These are phyloP conservation scores for Thrips palmi DNA, from an alignment of 1,140 invertebrate species.

Conservation along the genomic window DNA sequence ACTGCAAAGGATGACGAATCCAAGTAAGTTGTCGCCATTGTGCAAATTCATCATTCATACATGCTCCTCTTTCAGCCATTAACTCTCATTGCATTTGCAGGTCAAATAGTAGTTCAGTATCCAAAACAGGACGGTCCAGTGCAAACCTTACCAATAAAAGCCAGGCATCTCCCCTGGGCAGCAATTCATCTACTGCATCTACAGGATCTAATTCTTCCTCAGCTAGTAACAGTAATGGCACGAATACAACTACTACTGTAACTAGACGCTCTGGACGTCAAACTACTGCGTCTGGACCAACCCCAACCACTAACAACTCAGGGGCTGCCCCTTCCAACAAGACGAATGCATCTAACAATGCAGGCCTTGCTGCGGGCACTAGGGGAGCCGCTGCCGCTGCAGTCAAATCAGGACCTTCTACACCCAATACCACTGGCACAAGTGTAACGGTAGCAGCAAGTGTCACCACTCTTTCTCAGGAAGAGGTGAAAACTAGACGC, in stretches of 20 bases:
- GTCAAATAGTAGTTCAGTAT: no score
- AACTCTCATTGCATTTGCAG: background rate
- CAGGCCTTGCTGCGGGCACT: no score
- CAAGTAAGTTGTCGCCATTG: background rate
- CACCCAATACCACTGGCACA: conserved; percentile 12
- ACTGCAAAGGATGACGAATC: conserved; percentile 10
- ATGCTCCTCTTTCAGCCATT: background rate
- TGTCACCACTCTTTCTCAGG: background rate
- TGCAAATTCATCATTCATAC: background rate
- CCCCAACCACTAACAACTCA: conserved; percentile 15
- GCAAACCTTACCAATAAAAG: no score
- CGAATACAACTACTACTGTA: conserved; percentile 1
- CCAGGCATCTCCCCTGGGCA: no score
- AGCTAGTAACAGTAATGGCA: conserved; percentile 3
- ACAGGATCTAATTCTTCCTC: background rate
- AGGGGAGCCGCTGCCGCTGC: conserved; percentile 10
- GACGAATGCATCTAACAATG: no score
- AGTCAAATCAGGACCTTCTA: conserved; percentile 11
- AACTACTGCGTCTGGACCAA: conserved; percentile 17
- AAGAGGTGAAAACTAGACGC: conserved; percentile 21
- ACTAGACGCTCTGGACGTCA: conserved; percentile 14
- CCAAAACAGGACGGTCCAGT: no score
- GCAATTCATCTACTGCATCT: no score
- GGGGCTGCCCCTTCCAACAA: conserved; percentile 5
- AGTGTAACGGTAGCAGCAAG: conserved; percentile 12